Evolutionary conservation across 1,140 invertebrate genomes (phyloP), one percentile per base, ranked within the genome.

Genomic region (Conus ventricosus): DNA sequence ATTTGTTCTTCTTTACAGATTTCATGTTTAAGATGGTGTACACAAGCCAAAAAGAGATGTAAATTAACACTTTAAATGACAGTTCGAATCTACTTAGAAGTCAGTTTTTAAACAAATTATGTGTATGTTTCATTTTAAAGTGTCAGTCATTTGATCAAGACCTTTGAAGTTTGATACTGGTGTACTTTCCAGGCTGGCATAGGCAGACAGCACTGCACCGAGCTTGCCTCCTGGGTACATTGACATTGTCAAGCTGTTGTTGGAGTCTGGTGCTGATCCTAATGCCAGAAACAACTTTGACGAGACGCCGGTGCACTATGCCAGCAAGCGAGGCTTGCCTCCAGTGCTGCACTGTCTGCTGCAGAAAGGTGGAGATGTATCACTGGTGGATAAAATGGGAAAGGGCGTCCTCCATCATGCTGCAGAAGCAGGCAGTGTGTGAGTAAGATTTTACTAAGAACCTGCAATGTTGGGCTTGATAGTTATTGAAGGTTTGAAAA

Each of bases 291-390:
- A 94, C 90, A 91, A 93, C 60, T 93, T 91, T 90, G 81, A 91
- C 78, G 94, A 95, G 86, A 94, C 94, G 17, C 92, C 94, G 23
- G 80, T 94, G 8, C 93, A 93, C 84, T 94, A 94, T 89, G 93
- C 94, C 15, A 91, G 93, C 86, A 93, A 93, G 78, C 80, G 93
- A 88, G 94, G 94, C 8, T 88, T 91, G 23, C 91, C 92, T 10
- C 85, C 88, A 51, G 84, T 94, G 51, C 89, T 94, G 51, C 90
- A 94, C 76, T 84, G 93, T 7, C 82, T 95, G n/a, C 55, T 92
- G 39, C 89, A 94, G 78, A 89, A 89, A 88, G 93, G 92, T 80
- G 94, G 91, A 57, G 90, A 93, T 53, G 27, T 93, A 11, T 88
- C 88, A 78, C 80, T 87, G 39, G 82, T 88, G 25, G 94, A 95